phyloP scores from a whole-genome alignment of 1,140 invertebrate species.

The Leptinotarsa lineolata region DNA sequence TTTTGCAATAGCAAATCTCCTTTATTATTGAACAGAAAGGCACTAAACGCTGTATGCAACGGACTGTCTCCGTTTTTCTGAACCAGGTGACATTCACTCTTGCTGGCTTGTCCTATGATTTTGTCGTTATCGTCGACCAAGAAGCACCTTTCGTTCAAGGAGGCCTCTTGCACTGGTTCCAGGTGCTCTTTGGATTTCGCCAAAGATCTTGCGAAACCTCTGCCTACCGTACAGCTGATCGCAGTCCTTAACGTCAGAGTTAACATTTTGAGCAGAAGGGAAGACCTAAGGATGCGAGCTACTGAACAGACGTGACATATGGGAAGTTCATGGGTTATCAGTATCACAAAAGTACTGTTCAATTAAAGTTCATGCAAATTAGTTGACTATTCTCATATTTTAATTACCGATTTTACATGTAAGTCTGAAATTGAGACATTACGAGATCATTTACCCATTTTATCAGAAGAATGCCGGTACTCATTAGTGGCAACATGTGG shows the following conservation, averaged over 20 bases:
- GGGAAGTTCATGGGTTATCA: too few relatives aligned
- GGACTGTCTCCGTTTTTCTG: conserved; percentile 66
- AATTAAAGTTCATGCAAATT: too few relatives aligned
- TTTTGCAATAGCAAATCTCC: conserved; percentile 88
- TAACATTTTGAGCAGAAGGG: not conserved
- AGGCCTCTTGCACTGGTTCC: conserved; percentile 45
- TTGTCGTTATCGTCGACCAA: conserved; percentile 87
- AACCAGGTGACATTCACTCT: conserved; percentile 89
- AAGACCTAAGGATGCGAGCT: too few relatives aligned
- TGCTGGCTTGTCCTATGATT: conserved; percentile 80
- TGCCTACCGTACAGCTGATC: conserved; percentile 1
- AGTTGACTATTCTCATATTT: too few relatives aligned
- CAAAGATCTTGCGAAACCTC: conserved; percentile 16
- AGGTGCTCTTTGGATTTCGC: conserved; percentile 12
- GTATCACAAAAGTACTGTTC: too few relatives aligned
- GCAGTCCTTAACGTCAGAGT: conserved; percentile 13
- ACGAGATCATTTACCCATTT: too few relatives aligned
- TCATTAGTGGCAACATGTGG: too few relatives aligned
- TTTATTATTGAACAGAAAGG: conserved; percentile 91
- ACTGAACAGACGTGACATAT: too few relatives aligned
- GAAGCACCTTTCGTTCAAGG: conserved; percentile 58
- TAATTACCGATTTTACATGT: too few relatives aligned
- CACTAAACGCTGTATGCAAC: conserved; percentile 95
- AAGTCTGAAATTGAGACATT: too few relatives aligned
- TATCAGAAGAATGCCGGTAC: too few relatives aligned